Conservation (phyloP, 1,140 invertebrate species). For the Physella acuta region DNA sequence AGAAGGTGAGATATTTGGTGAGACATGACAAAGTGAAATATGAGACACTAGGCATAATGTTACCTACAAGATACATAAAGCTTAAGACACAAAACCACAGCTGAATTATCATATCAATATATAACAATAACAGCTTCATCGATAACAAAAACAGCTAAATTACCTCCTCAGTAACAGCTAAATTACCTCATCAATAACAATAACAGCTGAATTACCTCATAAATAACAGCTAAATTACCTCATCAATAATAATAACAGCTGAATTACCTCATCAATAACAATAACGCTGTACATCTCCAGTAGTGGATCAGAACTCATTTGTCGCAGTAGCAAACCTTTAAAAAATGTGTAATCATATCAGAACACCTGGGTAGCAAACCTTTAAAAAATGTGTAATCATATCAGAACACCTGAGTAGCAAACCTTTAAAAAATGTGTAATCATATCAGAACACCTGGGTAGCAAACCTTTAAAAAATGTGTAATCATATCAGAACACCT, state of each 20-base stretch:
- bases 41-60: too few species aligned
- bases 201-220: constrained; percentile 44
- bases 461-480: too few species aligned
- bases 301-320: constrained; percentile 62
- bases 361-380: too few species aligned
- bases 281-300: constrained; percentile 61
- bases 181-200: constrained; percentile 3
- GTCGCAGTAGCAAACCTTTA: constrained; percentile 78
- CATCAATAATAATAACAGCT: constrained; percentile 56
- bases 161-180: constrained; percentile 7
- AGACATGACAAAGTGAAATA: too few species aligned
- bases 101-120: constrained; percentile 1
- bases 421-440: too few species aligned
- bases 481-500: too few species aligned
- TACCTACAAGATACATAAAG: background rate
- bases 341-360: too few species aligned
- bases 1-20: too few species aligned
- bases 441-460: too few species aligned
- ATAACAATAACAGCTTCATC: background rate
- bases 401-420: too few species aligned
- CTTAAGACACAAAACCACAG: too few species aligned
- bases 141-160: background rate
- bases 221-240: constrained; percentile 45
- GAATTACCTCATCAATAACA: constrained; percentile 52
- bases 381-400: too few species aligned